A percentile compares a stretch with the other conserved stretches of the same genome.
Evolutionary conservation across 2,113 vertebrate species (phyloP).

Genomic region (Probosciger aterrimus): DNA sequence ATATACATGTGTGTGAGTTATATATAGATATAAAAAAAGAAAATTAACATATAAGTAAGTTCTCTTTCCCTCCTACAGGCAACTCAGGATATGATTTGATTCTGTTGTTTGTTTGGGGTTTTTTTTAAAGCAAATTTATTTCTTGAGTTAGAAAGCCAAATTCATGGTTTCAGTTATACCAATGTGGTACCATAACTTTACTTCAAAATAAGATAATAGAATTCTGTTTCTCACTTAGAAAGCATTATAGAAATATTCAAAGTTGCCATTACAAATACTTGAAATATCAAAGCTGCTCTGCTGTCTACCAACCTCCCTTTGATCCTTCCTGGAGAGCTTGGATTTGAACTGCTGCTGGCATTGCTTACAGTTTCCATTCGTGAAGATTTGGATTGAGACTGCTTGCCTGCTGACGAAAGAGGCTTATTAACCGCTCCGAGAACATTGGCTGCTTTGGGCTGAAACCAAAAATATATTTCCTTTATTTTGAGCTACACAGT

Average conservation of each 20-base stretch:
- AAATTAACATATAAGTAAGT: not conserved
- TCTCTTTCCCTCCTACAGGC: not conserved
- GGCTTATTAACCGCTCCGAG: slow-evolving; percentile 98
- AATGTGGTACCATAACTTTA: not conserved
- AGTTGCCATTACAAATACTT: slow-evolving; percentile 46
- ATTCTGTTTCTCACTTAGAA: not conserved
- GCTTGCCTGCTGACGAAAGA: slow-evolving; percentile 92
- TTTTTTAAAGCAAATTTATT: not conserved
- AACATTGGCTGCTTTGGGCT: slow-evolving; percentile 98
- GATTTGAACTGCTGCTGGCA: slow-evolving; percentile 94
- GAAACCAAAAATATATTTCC: slow-evolving; percentile 66
- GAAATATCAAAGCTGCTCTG: slow-evolving; percentile 48
- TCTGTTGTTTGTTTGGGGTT: too few relatives aligned
- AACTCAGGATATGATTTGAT: not conserved
- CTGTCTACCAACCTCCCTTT: slow-evolving; percentile 86
- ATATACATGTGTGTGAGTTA: too few relatives aligned
- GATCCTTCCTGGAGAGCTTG: slow-evolving; percentile 92
- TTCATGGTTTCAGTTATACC: not conserved
- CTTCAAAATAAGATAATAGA: not conserved
- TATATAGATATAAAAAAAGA: not conserved
- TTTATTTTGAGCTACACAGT: slow-evolving; percentile 47
- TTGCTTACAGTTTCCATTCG: slow-evolving; percentile 98
- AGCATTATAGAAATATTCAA: not conserved
- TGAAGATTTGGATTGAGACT: slow-evolving; percentile 93
- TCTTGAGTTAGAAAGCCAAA: not conserved